A percentile compares a stretch with the other conserved stretches of the same genome.
Conservation (phyloP, 2,113 vertebrate genomes). For the Aepyceros melampus region DNA sequence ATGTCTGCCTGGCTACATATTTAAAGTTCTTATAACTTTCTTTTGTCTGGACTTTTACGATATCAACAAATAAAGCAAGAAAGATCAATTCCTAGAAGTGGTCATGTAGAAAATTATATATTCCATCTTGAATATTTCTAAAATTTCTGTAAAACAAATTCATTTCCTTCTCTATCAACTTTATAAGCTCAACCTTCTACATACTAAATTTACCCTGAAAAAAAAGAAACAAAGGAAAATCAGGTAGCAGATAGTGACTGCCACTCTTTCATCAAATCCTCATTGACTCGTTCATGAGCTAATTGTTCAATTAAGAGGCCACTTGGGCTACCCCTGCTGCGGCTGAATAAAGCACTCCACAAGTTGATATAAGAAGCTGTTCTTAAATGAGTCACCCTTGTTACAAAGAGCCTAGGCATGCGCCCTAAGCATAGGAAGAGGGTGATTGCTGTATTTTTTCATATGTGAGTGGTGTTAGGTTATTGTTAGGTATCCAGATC, state of each 20-base stretch:
- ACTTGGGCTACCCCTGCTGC: too few species aligned
- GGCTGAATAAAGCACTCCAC: neutral
- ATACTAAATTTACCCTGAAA: neutral
- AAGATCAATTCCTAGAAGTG: neutral
- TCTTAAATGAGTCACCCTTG: neutral
- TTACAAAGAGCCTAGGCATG: neutral
- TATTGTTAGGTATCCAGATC: neutral
- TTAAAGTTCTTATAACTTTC: neutral
- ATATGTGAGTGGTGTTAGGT: neutral
- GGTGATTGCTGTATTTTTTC: accelerated
- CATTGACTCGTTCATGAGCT: neutral
- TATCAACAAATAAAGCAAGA: neutral
- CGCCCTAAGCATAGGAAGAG: accelerated
- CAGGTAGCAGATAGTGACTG: neutral
- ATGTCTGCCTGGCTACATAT: neutral
- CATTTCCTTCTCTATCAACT: neutral
- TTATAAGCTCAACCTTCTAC: neutral
- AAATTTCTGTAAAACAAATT: neutral
- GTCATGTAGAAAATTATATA: neutral
- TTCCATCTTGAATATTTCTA: neutral
- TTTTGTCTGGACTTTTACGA: neutral
- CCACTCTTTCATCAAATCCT: neutral
- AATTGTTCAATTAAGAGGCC: neutral
- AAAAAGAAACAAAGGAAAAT: neutral
- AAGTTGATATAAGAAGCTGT: neutral